These are phyloP conservation scores for Stomatorhinus walkeri DNA, from an alignment of 2,797 vertebrate genomes.

Conservation along the genomic window DNA sequence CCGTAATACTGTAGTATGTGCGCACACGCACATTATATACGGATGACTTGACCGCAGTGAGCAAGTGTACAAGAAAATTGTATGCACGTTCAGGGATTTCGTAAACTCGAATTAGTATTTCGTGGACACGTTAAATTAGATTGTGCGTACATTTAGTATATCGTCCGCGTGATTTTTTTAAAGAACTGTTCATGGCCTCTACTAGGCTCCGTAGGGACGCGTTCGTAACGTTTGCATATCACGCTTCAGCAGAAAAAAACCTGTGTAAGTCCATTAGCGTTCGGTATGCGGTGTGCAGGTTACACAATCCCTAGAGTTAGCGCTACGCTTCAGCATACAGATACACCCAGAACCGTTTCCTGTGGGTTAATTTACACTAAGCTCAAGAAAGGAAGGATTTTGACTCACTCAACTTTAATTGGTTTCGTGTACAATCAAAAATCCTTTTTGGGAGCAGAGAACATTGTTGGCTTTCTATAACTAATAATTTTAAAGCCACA, in stretches of 20 bases:
- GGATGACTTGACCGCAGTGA: neutral
- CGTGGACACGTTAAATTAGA: neutral
- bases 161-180: neutral
- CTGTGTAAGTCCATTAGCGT: neutral
- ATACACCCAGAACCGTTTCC: neutral
- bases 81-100: neutral
- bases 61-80: neutral
- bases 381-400: neutral
- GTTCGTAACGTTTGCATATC: neutral
- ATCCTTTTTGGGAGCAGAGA: neutral
- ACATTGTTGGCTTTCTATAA: neutral
- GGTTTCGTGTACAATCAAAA: neutral
- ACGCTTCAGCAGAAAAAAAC: neutral
- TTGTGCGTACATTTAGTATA: neutral
- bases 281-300: neutral
- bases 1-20: neutral
- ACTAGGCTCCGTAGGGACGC: neutral
- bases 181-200: neutral
- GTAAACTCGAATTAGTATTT: neutral
- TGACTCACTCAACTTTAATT: neutral
- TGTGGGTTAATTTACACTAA: neutral
- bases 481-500: neutral
- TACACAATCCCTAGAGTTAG: neutral
- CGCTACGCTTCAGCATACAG: neutral
- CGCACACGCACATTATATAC: neutral